phyloP scores from a whole-genome alignment of 2,113 vertebrate genomes.

The Neolamprologus fasciatus region DNA sequence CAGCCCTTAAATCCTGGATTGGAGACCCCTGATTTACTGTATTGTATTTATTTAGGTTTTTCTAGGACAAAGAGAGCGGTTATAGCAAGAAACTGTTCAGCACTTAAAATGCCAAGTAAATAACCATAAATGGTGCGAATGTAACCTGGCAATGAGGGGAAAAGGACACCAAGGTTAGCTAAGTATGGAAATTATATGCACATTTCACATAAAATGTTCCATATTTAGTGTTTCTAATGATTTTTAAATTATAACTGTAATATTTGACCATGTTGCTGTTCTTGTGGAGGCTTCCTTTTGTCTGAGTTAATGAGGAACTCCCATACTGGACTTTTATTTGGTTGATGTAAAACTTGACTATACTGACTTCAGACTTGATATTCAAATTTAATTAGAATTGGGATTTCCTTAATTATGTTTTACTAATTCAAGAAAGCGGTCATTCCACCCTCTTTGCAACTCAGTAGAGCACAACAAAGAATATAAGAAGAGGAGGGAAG shows the following conservation, averaged over 20 bases:
- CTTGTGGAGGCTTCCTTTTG: not conserved
- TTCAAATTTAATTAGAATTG: not conserved
- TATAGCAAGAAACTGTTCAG: not conserved
- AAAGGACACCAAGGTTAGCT: not conserved
- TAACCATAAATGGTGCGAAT: accelerated
- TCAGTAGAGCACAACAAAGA: not conserved
- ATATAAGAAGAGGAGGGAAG: not conserved
- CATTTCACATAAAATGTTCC: not conserved
- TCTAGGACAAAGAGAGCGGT: not conserved
- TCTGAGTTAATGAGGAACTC: not conserved
- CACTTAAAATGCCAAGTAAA: not conserved
- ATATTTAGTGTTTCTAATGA: not conserved
- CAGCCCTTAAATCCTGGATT: accelerated
- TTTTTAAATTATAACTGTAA: not conserved
- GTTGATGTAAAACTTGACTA: not conserved
- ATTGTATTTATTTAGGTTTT: not conserved
- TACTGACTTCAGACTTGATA: not conserved
- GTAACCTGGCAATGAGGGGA: not conserved
- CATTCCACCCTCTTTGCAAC: not conserved
- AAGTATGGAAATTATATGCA: not conserved
- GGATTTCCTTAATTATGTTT: not conserved
- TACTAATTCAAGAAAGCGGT: not conserved
- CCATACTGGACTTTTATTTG: accelerated
- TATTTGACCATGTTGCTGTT: not conserved
- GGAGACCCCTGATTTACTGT: not conserved